phyloP scores from a whole-genome alignment of 1,140 invertebrate genomes.

The Vanessa atalanta region DNA sequence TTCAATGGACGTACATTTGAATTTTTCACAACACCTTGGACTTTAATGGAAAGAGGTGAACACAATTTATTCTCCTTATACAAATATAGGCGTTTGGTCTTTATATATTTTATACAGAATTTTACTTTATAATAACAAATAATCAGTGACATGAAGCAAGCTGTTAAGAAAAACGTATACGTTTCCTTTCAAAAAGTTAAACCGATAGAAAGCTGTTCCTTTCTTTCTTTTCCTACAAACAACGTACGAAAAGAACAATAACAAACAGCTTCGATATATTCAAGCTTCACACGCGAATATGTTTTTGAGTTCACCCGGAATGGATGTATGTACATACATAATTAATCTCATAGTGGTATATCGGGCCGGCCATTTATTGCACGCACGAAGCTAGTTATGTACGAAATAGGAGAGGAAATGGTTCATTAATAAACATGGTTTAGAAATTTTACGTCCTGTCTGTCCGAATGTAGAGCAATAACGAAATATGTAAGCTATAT shows the following conservation, averaged over 20 bases:
- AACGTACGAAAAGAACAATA: slow-evolving; percentile 19
- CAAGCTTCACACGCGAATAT: slow-evolving; percentile 37
- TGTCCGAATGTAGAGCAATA: slow-evolving; percentile 19
- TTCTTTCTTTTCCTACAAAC: background rate
- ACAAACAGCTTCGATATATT: slow-evolving; percentile 45
- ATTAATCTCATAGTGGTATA: slow-evolving; percentile 48
- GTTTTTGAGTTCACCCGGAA: slow-evolving; percentile 45
- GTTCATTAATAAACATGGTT: slow-evolving; percentile 49
- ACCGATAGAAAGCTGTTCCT: too few relatives aligned
- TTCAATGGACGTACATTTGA: slow-evolving; percentile 35
- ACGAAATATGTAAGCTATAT: slow-evolving; percentile 3
- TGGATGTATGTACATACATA: slow-evolving; percentile 64
- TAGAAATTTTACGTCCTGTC: slow-evolving; percentile 40
- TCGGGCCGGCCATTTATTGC: slow-evolving; percentile 35
- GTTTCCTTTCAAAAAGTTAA: too few relatives aligned
- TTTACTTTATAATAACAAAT: too few relatives aligned
- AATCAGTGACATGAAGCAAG: too few relatives aligned
- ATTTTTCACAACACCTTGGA: slow-evolving; percentile 35
- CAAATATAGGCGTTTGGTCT: background rate
- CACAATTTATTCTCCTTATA: slow-evolving; percentile 21
- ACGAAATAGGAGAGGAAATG: slow-evolving; percentile 38
- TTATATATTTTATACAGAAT: background rate
- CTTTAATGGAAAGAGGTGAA: slow-evolving; percentile 17
- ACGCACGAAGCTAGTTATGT: slow-evolving; percentile 31
- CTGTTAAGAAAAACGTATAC: too few relatives aligned